phyloP scores from a whole-genome alignment of 2,797 vertebrate genomes.

The Macropodus opercularis region DNA sequence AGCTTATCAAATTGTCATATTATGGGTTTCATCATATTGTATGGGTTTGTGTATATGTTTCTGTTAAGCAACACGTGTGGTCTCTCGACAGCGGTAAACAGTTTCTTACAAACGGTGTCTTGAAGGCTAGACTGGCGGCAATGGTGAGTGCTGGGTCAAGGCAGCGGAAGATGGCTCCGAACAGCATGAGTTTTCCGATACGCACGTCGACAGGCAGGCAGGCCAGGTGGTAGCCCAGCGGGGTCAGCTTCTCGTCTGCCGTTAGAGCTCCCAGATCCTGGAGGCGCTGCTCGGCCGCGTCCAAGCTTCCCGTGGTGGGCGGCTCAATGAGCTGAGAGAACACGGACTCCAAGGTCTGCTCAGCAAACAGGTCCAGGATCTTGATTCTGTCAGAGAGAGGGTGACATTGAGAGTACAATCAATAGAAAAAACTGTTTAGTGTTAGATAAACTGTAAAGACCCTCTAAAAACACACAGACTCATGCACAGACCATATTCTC shows the following conservation, averaged over 20 bases:
- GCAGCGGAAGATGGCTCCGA: conserved; percentile 97
- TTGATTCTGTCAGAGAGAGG: conserved; percentile 86
- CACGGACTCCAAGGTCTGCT: conserved; percentile 86
- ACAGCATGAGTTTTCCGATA: conserved; percentile 97
- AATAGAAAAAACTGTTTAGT: too few species aligned
- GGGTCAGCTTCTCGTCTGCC: conserved; percentile 89
- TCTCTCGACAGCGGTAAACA: not conserved
- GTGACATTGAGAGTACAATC: too few species aligned
- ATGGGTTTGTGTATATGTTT: too few species aligned
- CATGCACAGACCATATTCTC: not conserved
- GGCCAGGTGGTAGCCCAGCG: conserved; percentile 96
- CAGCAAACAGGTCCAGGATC: conserved; percentile 92
- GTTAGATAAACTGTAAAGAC: too few species aligned
- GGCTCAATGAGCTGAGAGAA: conserved; percentile 93
- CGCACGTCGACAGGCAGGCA: conserved; percentile 96
- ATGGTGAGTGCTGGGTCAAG: conserved; percentile 96
- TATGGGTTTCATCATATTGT: too few species aligned
- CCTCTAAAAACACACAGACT: too few species aligned
- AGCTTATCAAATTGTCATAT: not conserved
- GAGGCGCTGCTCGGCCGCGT: conserved; percentile 88
- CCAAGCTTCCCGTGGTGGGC: conserved; percentile 84
- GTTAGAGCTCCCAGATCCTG: conserved; percentile 93
- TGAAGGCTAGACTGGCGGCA: conserved; percentile 95
- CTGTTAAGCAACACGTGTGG: not conserved
- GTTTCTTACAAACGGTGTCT: conserved; percentile 84